Conservation (phyloP, 2,888 invertebrate genomes). For the Eristalis intricaria region DNA sequence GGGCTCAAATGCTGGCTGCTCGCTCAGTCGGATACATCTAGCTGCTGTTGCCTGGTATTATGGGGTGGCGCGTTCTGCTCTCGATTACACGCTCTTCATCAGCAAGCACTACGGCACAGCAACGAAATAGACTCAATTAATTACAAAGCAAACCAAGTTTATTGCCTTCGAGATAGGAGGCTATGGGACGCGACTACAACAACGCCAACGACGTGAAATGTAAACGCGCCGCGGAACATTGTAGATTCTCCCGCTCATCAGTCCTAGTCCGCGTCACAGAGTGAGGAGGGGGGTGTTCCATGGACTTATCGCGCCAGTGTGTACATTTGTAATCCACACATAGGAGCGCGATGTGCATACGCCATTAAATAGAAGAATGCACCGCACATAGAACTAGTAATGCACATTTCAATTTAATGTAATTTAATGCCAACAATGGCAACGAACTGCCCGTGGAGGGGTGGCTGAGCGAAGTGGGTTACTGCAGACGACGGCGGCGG, state of each 20-base stretch:
- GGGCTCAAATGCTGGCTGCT: background rate
- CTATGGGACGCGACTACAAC: slow-evolving; percentile 10
- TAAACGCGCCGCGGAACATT: background rate
- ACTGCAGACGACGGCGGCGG: no score
- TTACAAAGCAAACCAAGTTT: slow-evolving; percentile 64
- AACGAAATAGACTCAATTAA: slow-evolving; percentile 68
- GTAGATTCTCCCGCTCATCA: background rate
- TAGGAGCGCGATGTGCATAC: slow-evolving; percentile 40
- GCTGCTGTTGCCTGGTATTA: background rate
- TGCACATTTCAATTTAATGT: slow-evolving; percentile 66
- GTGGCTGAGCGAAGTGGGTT: background rate
- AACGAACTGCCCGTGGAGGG: slow-evolving; percentile 52
- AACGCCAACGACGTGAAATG: slow-evolving; percentile 7
- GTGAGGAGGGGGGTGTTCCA: slow-evolving; percentile 3
- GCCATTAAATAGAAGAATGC: slow-evolving; percentile 52
- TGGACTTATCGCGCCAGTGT: slow-evolving; percentile 47
- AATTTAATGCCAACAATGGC: slow-evolving; percentile 63
- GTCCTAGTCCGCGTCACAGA: background rate
- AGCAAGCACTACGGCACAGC: slow-evolving; percentile 29
- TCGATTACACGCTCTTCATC: slow-evolving; percentile 44
- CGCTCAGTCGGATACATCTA: background rate
- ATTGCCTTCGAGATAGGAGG: slow-evolving; percentile 58
- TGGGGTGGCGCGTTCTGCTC: slow-evolving; percentile 16
- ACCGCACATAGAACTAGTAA: slow-evolving; percentile 27
- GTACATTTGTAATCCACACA: slow-evolving; percentile 51